Conservation (phyloP, 2,888 invertebrate genomes). For the Conops quadrifasciatus region DNA sequence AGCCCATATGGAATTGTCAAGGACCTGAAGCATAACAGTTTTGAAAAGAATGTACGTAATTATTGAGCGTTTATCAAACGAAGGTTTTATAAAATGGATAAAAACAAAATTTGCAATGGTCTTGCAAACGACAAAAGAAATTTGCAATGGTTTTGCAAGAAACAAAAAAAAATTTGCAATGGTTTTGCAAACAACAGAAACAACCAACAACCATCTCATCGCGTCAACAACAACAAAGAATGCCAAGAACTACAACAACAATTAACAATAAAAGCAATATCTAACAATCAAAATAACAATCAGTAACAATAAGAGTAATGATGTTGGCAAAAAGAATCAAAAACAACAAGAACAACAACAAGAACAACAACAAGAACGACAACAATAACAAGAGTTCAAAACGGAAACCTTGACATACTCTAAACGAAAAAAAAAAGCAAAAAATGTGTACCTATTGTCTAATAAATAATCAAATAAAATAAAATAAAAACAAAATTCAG, state of each 20-base stretch:
- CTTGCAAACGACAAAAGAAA: not conserved
- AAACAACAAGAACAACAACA: not conserved
- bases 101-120: conserved; percentile 30
- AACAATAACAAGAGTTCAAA: not conserved
- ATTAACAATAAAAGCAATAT: not conserved
- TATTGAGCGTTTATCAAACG: conserved; percentile 19
- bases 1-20: no score
- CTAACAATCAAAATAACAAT: not conserved
- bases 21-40: not conserved
- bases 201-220: not conserved
- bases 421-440: not conserved
- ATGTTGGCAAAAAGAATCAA: not conserved
- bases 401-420: not conserved
- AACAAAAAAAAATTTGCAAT: no score
- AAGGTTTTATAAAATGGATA: conserved; percentile 28
- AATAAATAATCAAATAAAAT: not conserved
- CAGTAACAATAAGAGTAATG: no score
- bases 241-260: not conserved
- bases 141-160: not conserved
- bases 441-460: no score
- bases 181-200: not conserved
- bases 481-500: not conserved
- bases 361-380: not conserved
- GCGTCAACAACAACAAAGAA: not conserved
- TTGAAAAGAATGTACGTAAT: conserved; percentile 11